phyloP scores from a whole-genome alignment of 53 echinoderm and acorn worm species.

The Patiria pectinifera region DNA sequence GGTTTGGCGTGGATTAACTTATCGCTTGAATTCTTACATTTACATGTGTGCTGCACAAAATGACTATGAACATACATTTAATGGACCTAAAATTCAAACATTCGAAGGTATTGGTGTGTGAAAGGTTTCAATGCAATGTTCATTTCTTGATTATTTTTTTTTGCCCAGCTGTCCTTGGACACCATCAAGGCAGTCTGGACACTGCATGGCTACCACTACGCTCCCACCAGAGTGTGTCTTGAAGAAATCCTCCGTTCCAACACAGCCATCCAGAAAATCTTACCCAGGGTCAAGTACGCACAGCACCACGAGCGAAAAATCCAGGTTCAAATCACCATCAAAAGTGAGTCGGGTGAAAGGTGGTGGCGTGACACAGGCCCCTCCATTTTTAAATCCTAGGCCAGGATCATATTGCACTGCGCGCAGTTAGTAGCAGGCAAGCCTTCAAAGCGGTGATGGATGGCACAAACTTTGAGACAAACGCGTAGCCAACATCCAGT shows the following conservation, averaged over 20 bases:
- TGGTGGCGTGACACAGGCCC: too few relatives aligned
- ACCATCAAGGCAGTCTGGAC: constrained; percentile 19
- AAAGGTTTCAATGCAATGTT: background rate
- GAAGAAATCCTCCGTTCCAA: constrained; percentile 41
- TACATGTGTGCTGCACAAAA: too few relatives aligned
- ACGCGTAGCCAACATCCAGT: too few relatives aligned
- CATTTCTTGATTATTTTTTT: background rate
- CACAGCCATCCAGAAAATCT: background rate
- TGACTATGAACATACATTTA: too few relatives aligned
- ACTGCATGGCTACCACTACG: constrained; percentile 48
- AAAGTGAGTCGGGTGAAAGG: constrained; percentile 15
- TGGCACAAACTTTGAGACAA: too few relatives aligned
- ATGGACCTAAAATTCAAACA: too few relatives aligned
- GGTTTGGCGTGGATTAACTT: too few relatives aligned
- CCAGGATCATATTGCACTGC: too few relatives aligned
- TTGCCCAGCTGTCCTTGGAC: constrained; percentile 39
- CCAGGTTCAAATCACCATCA: constrained; percentile 22
- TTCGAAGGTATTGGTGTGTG: background rate
- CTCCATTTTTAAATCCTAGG: too few relatives aligned
- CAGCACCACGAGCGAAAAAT: constrained; percentile 15
- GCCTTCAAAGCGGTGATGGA: too few relatives aligned
- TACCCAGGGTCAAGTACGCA: background rate
- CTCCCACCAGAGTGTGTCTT: constrained; percentile 61
- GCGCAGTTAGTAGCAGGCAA: too few relatives aligned
- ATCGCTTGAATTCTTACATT: too few relatives aligned